These are phyloP conservation scores for Pyrrhia umbra DNA, from an alignment of 2,888 invertebrate species.

Conservation along the genomic window DNA sequence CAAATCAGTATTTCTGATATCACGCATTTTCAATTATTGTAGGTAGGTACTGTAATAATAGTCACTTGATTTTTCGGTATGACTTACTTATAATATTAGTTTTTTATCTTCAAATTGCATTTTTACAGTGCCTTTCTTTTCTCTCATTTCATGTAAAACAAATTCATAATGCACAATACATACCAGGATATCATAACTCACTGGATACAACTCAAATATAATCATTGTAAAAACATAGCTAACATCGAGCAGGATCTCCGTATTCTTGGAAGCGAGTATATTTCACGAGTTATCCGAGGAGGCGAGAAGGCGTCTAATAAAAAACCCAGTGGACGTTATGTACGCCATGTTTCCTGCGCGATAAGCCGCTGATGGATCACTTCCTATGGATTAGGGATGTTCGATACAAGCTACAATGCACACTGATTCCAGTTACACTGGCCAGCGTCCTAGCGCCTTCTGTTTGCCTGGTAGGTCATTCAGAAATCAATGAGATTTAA, in stretches of 20 bases:
- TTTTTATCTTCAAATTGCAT: too few species aligned
- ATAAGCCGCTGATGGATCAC: slow-evolving; percentile 87
- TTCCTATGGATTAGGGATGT: slow-evolving; percentile 78
- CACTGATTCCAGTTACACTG: slow-evolving; percentile 55
- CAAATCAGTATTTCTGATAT: too few species aligned
- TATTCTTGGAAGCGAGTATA: slow-evolving; percentile 61
- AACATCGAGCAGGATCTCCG: slow-evolving; percentile 38
- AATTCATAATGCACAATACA: not conserved
- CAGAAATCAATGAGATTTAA: slow-evolving; percentile 23
- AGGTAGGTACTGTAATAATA: too few species aligned
- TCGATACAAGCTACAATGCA: slow-evolving; percentile 61
- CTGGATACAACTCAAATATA: slow-evolving; percentile 33
- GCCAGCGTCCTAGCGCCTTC: slow-evolving; percentile 30
- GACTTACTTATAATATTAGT: too few species aligned
- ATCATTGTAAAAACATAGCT: slow-evolving; percentile 31
- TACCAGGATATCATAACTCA: slow-evolving; percentile 43
- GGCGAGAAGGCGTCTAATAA: slow-evolving; percentile 58
- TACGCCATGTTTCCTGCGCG: slow-evolving; percentile 79
- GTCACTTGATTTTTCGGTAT: too few species aligned
- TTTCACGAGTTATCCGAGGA: slow-evolving; percentile 60
- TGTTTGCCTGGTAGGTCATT: slow-evolving; percentile 27
- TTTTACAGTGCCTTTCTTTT: too few species aligned
- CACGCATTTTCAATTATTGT: too few species aligned
- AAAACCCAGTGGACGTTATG: slow-evolving; percentile 64
- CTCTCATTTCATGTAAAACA: too few species aligned